These are phyloP conservation scores for Cynoglossus semilaevis DNA, from an alignment of 2,113 vertebrate species.

Conservation along the genomic window DNA sequence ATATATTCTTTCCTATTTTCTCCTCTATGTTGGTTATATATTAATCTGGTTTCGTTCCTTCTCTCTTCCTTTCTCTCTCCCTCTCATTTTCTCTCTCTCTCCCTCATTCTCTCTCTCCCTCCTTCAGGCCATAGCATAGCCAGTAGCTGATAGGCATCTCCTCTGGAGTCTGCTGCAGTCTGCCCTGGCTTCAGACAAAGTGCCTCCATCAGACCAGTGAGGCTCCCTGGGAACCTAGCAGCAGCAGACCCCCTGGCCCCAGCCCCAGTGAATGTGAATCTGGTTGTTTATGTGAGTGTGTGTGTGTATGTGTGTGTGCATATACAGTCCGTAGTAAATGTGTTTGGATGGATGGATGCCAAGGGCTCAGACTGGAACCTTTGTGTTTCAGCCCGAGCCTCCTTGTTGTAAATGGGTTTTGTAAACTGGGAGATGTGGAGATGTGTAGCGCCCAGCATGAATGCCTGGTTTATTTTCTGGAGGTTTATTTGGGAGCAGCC, in stretches of 20 bases:
- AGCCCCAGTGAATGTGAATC: constrained; percentile 32
- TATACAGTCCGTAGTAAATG: background rate
- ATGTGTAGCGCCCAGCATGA: constrained; percentile 36
- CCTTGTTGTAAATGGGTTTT: constrained; percentile 56
- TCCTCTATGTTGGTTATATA: constrained; percentile 18
- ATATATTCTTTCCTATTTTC: background rate
- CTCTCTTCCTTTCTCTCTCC: constrained; percentile 22
- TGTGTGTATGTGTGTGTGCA: constrained; percentile 18
- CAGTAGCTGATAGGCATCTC: constrained; percentile 81
- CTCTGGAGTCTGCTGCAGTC: constrained; percentile 79
- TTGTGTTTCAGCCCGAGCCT: constrained; percentile 40
- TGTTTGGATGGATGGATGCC: constrained; percentile 14
- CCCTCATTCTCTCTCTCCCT: constrained; percentile 45
- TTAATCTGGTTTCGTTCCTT: constrained; percentile 38
- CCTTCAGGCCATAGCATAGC: constrained; percentile 69
- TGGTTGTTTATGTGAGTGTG: constrained; percentile 19
- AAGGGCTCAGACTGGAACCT: constrained; percentile 51
- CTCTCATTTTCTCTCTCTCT: constrained; percentile 22
- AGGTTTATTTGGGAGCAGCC: constrained; percentile 19
- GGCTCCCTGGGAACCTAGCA: constrained; percentile 77
- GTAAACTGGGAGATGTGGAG: constrained; percentile 51
- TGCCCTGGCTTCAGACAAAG: constrained; percentile 79
- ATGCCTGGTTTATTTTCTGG: constrained; percentile 37
- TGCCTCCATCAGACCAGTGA: constrained; percentile 76
- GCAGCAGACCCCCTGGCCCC: constrained; percentile 73